These are phyloP conservation scores for Electrophaes corylata DNA, from an alignment of 2,888 invertebrate species.

Conservation along the genomic window DNA sequence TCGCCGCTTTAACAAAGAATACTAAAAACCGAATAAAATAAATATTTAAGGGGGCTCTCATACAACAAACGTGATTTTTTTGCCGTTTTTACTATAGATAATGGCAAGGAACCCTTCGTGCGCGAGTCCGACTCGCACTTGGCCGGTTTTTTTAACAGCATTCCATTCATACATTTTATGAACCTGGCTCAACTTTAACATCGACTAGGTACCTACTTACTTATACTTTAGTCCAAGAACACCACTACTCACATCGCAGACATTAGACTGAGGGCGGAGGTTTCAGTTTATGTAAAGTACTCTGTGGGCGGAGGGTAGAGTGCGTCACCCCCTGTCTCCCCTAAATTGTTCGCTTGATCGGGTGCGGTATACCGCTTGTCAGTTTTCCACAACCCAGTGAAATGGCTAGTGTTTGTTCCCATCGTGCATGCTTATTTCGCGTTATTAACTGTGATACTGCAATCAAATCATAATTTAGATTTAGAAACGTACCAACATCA, in stretches of 20 bases:
- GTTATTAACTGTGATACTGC: slow-evolving; percentile 15
- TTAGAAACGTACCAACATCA: background rate
- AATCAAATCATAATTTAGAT: background rate
- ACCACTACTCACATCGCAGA: slow-evolving; percentile 4
- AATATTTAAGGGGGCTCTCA: too few species aligned
- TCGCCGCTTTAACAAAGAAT: too few species aligned
- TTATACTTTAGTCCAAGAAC: background rate
- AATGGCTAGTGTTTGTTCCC: slow-evolving; percentile 8
- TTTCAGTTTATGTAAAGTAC: too few species aligned
- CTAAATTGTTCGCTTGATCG: slow-evolving; percentile 18
- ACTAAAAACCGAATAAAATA: too few species aligned
- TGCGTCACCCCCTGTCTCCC: slow-evolving; percentile 6
- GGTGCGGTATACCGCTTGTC: slow-evolving; percentile 20
- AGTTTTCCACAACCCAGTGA: slow-evolving; percentile 20
- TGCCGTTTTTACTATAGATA: too few species aligned
- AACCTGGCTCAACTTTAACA: background rate
- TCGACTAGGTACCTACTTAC: slow-evolving; percentile 3
- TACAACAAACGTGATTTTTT: too few species aligned
- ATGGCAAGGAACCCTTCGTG: too few species aligned
- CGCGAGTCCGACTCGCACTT: too few species aligned
- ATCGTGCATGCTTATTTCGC: slow-evolving; percentile 15
- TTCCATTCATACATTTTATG: too few species aligned
- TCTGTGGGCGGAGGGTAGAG: too few species aligned
- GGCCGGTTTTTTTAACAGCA: too few species aligned
- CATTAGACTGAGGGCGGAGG: slow-evolving; percentile 7